Evolutionary conservation across 2,888 invertebrate genomes (phyloP), one percentile per base, ranked within the genome.

Genomic region (Agrenia bidenticulata): DNA sequence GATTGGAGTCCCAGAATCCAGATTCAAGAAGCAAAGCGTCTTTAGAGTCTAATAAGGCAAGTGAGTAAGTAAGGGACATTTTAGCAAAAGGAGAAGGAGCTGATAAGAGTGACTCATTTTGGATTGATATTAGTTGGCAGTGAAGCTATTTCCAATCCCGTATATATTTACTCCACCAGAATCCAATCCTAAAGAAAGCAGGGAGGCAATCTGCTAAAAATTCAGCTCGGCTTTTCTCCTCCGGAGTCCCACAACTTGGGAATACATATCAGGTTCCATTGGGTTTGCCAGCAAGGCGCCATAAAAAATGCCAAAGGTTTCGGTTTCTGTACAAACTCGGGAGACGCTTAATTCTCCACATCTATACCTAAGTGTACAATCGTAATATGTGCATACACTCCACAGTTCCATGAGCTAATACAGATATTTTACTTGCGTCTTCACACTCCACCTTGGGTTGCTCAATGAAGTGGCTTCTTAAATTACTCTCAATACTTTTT

Each of bases 301-400:
- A 55, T 55, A 55, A 55, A 51, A 55, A 55, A 27, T 55, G 55
- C 55, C 57, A 57, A 57, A 57, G 41, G 57, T 57, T 41, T 57
- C 57, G 15, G 9, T 57, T 57, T 57, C 57, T 39, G 9, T 45
- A 24, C 26, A 27, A 55, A 27, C 55, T 55, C 24, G 15, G 19
- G n/a, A 45, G n/a, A 15, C 5, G 32, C n/a, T 45, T 45, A 45
- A 45, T 45, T 45, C 45, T 15, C 45, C 15, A 15, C n/a, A 32
- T 32, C 4, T 32, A 11, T 32, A 32, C 32, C 32, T 32, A 11
- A 32, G 11, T 32, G 32, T 32, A 32, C 32, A 32, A 32, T 4
- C 5, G 5, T 32, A 4, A 32, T 11, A 32, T 32, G 11, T 32
- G 32, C 11, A 32, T 11, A 32, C 11, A n/a, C n/a, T n/a, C 32